Evolutionary conservation across 2,888 invertebrate genomes (phyloP).

Genomic region (Melanophora roralis): DNA sequence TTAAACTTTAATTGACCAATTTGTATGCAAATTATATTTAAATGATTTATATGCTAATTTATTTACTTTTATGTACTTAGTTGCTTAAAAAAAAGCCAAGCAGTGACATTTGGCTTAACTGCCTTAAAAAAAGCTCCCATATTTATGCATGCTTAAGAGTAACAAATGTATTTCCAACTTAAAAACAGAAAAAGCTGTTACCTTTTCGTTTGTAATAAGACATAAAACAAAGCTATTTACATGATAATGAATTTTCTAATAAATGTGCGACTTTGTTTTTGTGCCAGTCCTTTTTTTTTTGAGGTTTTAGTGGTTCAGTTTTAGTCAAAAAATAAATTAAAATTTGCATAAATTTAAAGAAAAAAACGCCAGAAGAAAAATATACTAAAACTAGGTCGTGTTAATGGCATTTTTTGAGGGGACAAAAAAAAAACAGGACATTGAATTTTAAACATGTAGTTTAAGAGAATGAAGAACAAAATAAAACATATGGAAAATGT

Average conservation of each 20-base stretch:
- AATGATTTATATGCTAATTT: conserved; percentile 68
- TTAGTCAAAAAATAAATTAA: background rate
- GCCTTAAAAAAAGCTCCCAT: too few relatives aligned
- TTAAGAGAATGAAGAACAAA: too few relatives aligned
- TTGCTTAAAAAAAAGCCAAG: background rate
- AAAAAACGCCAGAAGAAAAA: conserved; percentile 9
- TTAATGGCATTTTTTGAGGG: background rate
- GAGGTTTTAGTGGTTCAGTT: background rate
- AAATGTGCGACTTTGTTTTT: conserved; percentile 19
- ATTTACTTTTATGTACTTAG: conserved; percentile 58
- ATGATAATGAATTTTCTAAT: conserved; percentile 44
- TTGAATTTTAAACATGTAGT: background rate
- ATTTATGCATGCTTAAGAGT: too few relatives aligned
- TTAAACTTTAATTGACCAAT: conserved; percentile 67
- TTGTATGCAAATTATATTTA: conserved; percentile 67
- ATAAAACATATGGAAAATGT: too few relatives aligned
- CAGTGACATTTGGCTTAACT: background rate
- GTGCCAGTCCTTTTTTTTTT: background rate
- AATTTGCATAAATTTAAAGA: conserved; percentile 42
- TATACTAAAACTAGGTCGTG: background rate
- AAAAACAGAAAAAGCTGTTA: background rate
- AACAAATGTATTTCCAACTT: background rate
- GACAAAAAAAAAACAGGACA: background rate
- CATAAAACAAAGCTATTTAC: background rate
- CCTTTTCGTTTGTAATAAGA: background rate